Evolutionary conservation across 2,888 invertebrate species (phyloP).

Genomic region (Xestia sexstrigata): DNA sequence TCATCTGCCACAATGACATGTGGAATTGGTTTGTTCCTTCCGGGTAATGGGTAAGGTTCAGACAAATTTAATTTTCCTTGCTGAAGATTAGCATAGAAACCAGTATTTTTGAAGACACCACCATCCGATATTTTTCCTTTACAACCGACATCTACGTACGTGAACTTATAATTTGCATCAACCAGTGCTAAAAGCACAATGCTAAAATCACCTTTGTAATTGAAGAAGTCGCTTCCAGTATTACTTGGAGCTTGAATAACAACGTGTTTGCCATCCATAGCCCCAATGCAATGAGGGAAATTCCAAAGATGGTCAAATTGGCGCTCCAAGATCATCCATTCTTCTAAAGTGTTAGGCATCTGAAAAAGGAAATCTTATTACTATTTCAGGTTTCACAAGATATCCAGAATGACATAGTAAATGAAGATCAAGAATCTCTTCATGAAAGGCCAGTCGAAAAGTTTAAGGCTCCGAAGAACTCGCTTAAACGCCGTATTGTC

Average conservation of each 20-base stretch:
- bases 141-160: constrained; percentile 58
- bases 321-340: too few relatives aligned
- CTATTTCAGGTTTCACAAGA: constrained; percentile 50
- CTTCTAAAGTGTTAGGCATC: constrained; percentile 48
- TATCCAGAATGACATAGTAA: constrained; percentile 48
- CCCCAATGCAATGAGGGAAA: constrained; percentile 49
- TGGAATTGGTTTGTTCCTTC: too few relatives aligned
- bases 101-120: constrained; percentile 60
- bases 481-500: constrained; percentile 53
- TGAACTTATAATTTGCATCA: constrained; percentile 60
- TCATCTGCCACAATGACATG: too few relatives aligned
- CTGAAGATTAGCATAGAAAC: constrained; percentile 54
- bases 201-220: constrained; percentile 55
- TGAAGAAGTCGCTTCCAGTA: constrained; percentile 48
- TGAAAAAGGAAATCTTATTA: constrained; percentile 52
- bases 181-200: constrained; percentile 58
- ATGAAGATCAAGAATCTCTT: constrained; percentile 47
- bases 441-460: constrained; percentile 58
- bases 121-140: constrained; percentile 55
- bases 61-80: constrained; percentile 47
- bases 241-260: constrained; percentile 53
- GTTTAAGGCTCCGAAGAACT: constrained; percentile 63
- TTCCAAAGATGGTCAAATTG: constrained; percentile 57
- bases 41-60: too few relatives aligned
- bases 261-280: constrained; percentile 57